These are phyloP conservation scores for Mustela lutreola DNA, from an alignment of 2,113 vertebrate genomes.

Conservation along the genomic window DNA sequence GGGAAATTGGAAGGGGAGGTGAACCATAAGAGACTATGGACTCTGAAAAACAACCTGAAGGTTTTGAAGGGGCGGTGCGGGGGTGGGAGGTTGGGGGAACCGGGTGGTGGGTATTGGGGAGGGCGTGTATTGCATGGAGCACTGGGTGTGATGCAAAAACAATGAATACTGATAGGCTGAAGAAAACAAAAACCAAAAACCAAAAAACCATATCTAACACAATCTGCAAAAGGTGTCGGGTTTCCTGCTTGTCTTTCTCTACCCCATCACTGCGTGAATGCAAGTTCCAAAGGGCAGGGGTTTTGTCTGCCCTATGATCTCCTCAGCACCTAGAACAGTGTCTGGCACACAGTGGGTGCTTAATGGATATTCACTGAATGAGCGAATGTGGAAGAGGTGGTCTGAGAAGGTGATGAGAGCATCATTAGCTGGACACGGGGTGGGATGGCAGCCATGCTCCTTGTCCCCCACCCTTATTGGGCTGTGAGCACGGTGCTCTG, in stretches of 20 bases:
- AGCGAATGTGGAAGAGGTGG: neutral
- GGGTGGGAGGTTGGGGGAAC: no score
- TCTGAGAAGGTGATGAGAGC: neutral
- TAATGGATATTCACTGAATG: neutral
- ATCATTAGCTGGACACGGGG: rapidly evolving
- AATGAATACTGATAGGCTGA: no score
- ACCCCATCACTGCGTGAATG: neutral
- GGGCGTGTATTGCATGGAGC: no score
- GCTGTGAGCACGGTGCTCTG: neutral
- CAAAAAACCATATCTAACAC: neutral
- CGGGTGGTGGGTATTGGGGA: no score
- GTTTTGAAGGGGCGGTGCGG: no score
- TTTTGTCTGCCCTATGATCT: neutral
- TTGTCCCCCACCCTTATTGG: neutral
- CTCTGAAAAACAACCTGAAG: no score
- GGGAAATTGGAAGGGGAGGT: no score
- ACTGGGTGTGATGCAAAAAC: no score
- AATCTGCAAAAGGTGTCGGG: neutral
- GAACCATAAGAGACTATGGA: no score
- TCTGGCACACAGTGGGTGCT: neutral
- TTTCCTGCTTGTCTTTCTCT: neutral
- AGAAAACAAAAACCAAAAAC: no score
- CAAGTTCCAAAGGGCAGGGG: neutral
- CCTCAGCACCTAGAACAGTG: neutral
- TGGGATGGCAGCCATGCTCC: neutral